Percentiles rank a stretch among this genome's conserved stretches.
Conservation (phyloP, 2,797 vertebrate species). For the Taeniopygia guttata region DNA sequence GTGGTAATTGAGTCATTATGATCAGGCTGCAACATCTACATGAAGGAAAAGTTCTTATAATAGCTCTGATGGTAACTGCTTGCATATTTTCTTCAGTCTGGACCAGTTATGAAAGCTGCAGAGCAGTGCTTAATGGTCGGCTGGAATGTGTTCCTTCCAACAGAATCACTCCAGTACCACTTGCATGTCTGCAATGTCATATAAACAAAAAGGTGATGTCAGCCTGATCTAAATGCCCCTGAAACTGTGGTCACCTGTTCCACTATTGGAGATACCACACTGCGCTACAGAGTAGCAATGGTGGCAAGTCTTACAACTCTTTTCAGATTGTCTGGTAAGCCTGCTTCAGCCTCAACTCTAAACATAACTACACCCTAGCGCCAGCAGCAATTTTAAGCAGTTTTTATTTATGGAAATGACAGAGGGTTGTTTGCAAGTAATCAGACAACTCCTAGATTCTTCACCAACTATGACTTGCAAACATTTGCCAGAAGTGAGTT, state of each 20-base stretch:
- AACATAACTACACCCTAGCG: background rate
- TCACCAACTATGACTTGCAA: background rate
- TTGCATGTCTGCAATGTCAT: fast-evolving
- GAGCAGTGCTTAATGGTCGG: background rate
- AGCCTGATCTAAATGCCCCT: background rate
- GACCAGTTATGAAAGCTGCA: background rate
- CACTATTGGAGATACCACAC: background rate
- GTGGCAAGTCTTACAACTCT: background rate
- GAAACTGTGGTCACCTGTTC: background rate
- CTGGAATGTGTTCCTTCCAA: background rate
- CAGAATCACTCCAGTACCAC: background rate
- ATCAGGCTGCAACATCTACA: background rate
- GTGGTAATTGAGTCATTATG: conserved; percentile 31
- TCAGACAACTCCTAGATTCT: background rate
- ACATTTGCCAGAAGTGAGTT: background rate
- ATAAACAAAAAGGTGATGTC: background rate
- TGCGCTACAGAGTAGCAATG: fast-evolving
- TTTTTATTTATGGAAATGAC: background rate
- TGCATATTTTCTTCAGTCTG: background rate
- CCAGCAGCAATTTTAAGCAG: background rate
- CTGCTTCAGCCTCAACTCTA: background rate
- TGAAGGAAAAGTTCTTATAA: background rate
- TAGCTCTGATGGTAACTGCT: background rate
- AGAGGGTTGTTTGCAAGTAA: background rate
- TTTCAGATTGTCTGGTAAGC: background rate